Conservation (phyloP, 2,888 invertebrate genomes). For the Habrosyne pyritoides region DNA sequence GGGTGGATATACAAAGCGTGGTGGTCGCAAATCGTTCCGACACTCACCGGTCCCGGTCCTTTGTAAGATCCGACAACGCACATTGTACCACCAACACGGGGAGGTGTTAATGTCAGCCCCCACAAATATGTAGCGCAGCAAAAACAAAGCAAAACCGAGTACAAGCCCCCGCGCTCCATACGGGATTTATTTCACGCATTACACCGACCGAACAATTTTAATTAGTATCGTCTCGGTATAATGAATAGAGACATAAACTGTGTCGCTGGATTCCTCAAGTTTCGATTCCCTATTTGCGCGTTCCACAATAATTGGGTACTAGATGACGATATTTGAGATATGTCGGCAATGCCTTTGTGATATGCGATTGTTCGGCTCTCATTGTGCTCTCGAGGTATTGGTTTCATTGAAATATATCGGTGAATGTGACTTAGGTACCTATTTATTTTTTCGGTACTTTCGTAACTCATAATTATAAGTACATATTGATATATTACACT, state of each 20-base stretch:
- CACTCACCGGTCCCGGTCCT: conserved; percentile 37
- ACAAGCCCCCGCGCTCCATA: conserved; percentile 44
- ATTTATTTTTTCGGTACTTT: not conserved
- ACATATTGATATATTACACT: too few relatives aligned
- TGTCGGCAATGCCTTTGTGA: conserved; percentile 46
- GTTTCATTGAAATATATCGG: conserved; percentile 11
- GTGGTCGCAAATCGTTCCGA: conserved; percentile 61
- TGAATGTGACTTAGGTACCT: conserved; percentile 26
- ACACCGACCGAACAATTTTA: conserved; percentile 67
- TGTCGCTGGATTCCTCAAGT: conserved; percentile 46
- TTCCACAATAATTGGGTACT: conserved; percentile 68
- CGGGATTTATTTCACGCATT: conserved; percentile 62
- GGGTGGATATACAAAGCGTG: conserved; percentile 58
- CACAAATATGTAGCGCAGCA: conserved; percentile 65
- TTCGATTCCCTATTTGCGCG: conserved; percentile 56
- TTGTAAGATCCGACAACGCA: conserved; percentile 56
- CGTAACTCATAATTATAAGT: not conserved
- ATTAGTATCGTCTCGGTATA: conserved; percentile 63
- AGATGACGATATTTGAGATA: conserved; percentile 62
- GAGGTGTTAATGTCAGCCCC: conserved; percentile 60
- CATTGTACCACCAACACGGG: conserved; percentile 48
- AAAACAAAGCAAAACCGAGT: conserved; percentile 53
- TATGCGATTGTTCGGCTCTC: conserved; percentile 40
- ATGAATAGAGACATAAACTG: conserved; percentile 73
- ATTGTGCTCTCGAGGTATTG: conserved; percentile 23